These are phyloP conservation scores for Scaptomyza graminum DNA, from an alignment of 1,140 invertebrate species.

Conservation along the genomic window DNA sequence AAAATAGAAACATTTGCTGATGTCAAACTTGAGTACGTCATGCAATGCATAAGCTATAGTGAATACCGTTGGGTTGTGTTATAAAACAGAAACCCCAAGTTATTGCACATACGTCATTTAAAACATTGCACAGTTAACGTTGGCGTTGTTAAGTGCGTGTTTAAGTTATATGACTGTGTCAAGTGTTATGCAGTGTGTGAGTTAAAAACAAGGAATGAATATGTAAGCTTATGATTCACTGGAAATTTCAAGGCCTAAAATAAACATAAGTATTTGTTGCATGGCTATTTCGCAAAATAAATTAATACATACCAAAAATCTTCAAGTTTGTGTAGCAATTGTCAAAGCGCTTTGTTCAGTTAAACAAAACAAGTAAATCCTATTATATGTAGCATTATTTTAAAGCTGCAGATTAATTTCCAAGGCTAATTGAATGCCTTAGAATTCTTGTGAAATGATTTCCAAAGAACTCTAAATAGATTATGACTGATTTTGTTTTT, in stretches of 20 bases:
- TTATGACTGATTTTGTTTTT: neutral
- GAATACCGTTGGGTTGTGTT: neutral
- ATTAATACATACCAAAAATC: too few species aligned
- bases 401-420: too few species aligned
- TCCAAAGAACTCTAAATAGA: too few species aligned
- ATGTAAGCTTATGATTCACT: neutral
- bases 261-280: too few species aligned
- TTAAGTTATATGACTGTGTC: neutral
- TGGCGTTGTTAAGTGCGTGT: slow-evolving; percentile 3
- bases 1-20: slow-evolving; percentile 24
- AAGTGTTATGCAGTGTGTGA: neutral
- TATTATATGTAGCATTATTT: too few species aligned
- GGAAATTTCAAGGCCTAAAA: neutral
- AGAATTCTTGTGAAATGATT: too few species aligned
- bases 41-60: neutral
- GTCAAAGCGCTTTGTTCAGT: too few species aligned
- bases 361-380: too few species aligned
- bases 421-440: too few species aligned
- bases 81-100: slow-evolving; percentile 23
- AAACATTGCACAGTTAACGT: slow-evolving; percentile 4
- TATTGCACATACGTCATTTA: slow-evolving; percentile 44
- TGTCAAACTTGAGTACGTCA: slow-evolving; percentile 35
- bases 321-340: neutral
- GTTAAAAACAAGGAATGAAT: neutral
- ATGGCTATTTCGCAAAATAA: too few species aligned